Evolutionary conservation across 2,888 invertebrate genomes (phyloP).

Genomic region (Sinodicranocentrus sp.): DNA sequence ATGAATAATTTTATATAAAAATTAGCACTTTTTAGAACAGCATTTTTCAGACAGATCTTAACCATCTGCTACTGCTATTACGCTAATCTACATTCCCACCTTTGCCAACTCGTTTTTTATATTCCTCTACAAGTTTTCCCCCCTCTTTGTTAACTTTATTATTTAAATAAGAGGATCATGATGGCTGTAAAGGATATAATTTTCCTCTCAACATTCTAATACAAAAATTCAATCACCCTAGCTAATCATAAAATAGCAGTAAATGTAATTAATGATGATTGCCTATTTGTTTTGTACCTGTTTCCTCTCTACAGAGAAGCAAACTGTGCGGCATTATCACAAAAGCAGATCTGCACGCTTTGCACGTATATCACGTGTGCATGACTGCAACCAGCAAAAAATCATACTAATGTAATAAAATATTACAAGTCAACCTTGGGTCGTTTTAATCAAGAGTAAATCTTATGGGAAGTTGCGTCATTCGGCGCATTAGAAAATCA

Average conservation of each 20-base stretch:
- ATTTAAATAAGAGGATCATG: conserved; percentile 1
- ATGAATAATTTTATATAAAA: conserved; percentile 38
- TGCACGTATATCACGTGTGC: not conserved
- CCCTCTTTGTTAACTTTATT: too few species aligned
- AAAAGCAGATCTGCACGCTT: not conserved
- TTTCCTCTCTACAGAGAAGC: too few species aligned
- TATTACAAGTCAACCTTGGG: not conserved
- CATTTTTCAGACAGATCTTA: not conserved
- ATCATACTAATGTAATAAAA: too few species aligned
- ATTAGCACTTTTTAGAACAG: not conserved
- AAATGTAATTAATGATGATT: conserved; percentile 18
- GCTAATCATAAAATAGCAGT: not conserved
- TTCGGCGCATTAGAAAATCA: too few species aligned
- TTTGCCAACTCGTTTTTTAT: not conserved
- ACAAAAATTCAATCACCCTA: not conserved
- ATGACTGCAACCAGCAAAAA: not conserved
- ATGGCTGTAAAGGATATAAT: conserved; percentile 6
- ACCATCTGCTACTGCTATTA: conserved; percentile 34
- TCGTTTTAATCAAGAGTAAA: not conserved
- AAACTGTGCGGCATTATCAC: not conserved
- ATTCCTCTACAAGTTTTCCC: too few species aligned
- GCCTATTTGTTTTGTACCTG: conserved; percentile 26
- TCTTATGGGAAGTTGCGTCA: not conserved
- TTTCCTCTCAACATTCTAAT: conserved; percentile 44
- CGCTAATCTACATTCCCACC: not conserved